Evolutionary conservation across 2,113 vertebrate species (phyloP), one percentile per base, ranked within the genome.

Genomic region (Apodemus sylvaticus): DNA sequence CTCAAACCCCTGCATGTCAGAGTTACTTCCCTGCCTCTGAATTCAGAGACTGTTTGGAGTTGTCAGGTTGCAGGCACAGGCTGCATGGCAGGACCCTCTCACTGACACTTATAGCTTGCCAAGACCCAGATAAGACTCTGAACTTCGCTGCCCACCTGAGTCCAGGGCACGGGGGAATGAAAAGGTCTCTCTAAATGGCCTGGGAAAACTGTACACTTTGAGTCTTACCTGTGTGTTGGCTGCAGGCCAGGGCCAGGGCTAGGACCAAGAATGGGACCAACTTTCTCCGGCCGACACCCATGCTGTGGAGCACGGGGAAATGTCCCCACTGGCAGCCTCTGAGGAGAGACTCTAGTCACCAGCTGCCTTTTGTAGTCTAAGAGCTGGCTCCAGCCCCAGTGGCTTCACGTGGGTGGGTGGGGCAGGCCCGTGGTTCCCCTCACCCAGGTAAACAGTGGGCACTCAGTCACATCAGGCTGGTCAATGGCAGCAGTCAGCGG

Each of bases 281-380:
- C 1, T 6, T 96, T 96, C 98, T 97, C 92, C 51, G 39, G 98
- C 97, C 77, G 26, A 87, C 96, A 24, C 97, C 97, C 99, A 99
- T 99, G 93, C 95, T 96, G 94, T 58, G 42, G 92, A 97, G 92
- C 6, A 93, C 70, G 20, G 97, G 89, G 96, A 68, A 31, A 96
- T n/a, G 95, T 95, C 97, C 97, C 82, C 64, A 89, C 91, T 83
- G 11, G 92, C 78, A 86, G 97, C 96, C 85, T 98, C 97, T 98
- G 95, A 98, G 96, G 97, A 98, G 90, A 83, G 53, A 95, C 95
- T 89, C 51, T 71, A 83, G 96, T 88, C 94, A 2, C 87, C 93
- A 77, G 0, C 31, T 91, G 95, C 68, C 98, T 99, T 99, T 98
- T 99, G 98, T 98, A 99, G 97, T 79, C 97, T 95, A 90, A 78